Evolutionary conservation across 1,140 invertebrate genomes (phyloP), one percentile per base, ranked within the genome.

Genomic region (Drosophila mauritiana): DNA sequence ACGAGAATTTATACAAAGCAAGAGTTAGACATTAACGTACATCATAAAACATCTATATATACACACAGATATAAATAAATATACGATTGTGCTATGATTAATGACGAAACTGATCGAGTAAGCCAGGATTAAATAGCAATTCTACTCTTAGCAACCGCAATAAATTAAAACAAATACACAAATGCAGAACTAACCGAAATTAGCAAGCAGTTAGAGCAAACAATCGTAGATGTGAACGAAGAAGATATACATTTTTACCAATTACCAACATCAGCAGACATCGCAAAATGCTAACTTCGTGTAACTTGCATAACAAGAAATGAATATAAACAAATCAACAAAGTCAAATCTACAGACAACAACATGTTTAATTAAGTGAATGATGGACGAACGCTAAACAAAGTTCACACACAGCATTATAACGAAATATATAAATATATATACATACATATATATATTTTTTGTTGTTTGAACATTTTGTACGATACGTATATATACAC

Each of bases 1-100:
- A 67, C 46, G 65, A 81, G 82, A 85, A 85, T 86, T 85, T 85
- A 86, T 85, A 85, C 82, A 85, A 86, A 86, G 73, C 82, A 85
- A 85, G 78, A 59, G 72, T 55, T 81, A 86, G 81, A 49, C 73
- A 80, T 85, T 81, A 86, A 81, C 64, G 56, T 75, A 85, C 64
- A 67, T 59, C 64, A 72, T 76, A 74, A 69, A 56, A 76, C 74
- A 74, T 74, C 37, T 74, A 74, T 74, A 70, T 74, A 74, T 52
- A 69, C 34, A 45, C 40, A 17, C 8, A 45, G 8, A 45, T 20
- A 42, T 15, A 46, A 27, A 67, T 40, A 73, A 63, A 64, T 75
- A 76, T 67, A 74, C 53, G 74, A 74, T 65, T 70, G 56, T 70
- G 67, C 67, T 70, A 70, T 70, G 64, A 39, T 70, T 70, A 70